Base-by-base conservation (phyloP, 2,113 vertebrate species). In the Lampris megalopsis region DNA sequence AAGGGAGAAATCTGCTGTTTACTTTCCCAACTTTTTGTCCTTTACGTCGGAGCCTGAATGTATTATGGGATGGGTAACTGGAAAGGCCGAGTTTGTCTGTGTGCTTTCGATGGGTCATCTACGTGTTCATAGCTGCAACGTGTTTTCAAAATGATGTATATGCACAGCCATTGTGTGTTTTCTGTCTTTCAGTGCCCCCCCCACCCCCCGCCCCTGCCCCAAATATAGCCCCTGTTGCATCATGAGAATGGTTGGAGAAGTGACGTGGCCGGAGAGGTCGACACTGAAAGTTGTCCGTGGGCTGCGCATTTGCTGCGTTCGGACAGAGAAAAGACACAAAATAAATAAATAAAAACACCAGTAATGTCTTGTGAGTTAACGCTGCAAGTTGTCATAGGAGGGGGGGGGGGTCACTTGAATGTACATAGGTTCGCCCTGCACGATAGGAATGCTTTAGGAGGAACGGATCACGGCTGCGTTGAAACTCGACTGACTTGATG, bases 1-100 rank as follows among this genome's bases (percentile, higher is more conserved):
- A 93, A 91, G 86, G 92, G 90, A 92, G 88, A 91, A 90, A 91
- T 81, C 87, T 91, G 86, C 88, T 90, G 91, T 93, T 93, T 91
- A 91, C 88, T 90, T 89, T 84, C 87, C 90, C 87, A 77, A 88
- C 43, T 4, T 58, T 59, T 76, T 89, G 73, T 90, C 68, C 81
- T 91, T 79, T 82, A 75, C 77, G 24, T 81, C 80, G 73, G 88
- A 91, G 92, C 86, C 86, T 90, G 92, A 94, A 93, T 93, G 92
- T 93, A 93, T 82, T 64, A 70, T 74, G 76, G 85, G 65, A 73
- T 43, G 81, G 80, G 76, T 74, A 91, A 88, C 89, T 88, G 90
- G 91, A 77, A 24, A 76, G 70, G 90, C 77, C n/a, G 80, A 77
- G 63, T 86, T 84, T 80, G 82, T 88, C 84, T 41, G 63, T 61